Evolutionary conservation across 2,113 vertebrate genomes (phyloP).

Genomic region (Eonycteris spelaea): DNA sequence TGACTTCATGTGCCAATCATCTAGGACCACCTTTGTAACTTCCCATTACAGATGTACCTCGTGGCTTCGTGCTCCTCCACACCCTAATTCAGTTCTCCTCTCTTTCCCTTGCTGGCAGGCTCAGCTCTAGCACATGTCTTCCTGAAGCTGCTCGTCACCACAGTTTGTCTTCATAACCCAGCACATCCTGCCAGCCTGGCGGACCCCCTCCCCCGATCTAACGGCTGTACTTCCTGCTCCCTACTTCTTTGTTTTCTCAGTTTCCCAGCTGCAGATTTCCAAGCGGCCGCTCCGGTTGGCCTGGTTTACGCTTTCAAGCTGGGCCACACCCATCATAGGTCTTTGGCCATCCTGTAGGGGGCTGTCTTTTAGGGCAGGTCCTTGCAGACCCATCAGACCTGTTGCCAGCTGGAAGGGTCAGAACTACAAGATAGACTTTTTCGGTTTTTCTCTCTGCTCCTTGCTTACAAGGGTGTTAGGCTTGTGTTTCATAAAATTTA

Average conservation of each 20-base stretch:
- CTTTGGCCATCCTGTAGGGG: not conserved
- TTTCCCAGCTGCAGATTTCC: not conserved
- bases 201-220: not conserved
- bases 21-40: no score
- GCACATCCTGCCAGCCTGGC: rapidly evolving
- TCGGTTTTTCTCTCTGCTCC: not conserved
- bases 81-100: rapidly evolving
- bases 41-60: no score
- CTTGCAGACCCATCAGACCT: not conserved
- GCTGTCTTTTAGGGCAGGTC: not conserved
- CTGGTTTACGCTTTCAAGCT: not conserved
- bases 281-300: not conserved
- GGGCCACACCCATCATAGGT: not conserved
- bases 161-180: not conserved
- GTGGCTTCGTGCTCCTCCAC: not conserved
- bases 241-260: not conserved
- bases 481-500: slow-evolving; percentile 2
- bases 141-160: not conserved
- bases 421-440: not conserved
- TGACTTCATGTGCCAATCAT: no score
- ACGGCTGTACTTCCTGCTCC: not conserved
- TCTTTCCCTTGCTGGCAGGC: not conserved
- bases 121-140: not conserved
- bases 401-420: not conserved
- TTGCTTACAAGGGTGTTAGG: not conserved